Percentiles rank a stretch among this genome's conserved stretches.
These are phyloP conservation scores for Myotis brandtii DNA, from an alignment of 2,113 vertebrate genomes.

Conservation along the genomic window DNA sequence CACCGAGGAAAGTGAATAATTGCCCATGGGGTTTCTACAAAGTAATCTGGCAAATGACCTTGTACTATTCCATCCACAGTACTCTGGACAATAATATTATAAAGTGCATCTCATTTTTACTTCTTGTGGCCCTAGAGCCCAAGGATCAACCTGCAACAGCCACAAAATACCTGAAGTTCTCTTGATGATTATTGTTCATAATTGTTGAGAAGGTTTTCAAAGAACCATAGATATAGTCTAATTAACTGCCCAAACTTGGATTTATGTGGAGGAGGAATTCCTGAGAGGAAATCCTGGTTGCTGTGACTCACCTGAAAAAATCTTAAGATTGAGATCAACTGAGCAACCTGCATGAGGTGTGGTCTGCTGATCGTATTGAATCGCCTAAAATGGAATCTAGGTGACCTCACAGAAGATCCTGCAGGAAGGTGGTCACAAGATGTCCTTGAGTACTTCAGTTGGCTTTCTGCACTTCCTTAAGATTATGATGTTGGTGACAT, in stretches of 20 bases:
- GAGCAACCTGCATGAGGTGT: background rate
- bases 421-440: background rate
- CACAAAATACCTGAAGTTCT: background rate
- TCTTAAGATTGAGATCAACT: background rate
- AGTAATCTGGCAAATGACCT: background rate
- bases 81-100: background rate
- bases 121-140: background rate
- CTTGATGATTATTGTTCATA: background rate
- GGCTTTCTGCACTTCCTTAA: background rate
- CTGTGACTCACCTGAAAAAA: background rate
- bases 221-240: background rate
- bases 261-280: background rate
- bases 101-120: background rate
- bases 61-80: background rate
- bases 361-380: background rate
- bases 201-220: conserved; percentile 31
- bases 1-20: background rate
- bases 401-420: background rate
- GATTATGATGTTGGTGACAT: background rate
- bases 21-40: background rate
- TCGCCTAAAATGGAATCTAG: background rate
- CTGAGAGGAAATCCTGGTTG: background rate
- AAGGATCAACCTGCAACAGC: background rate
- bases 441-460: background rate
- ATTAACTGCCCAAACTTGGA: background rate